Base-by-base conservation (phyloP, 2,113 vertebrate genomes). In the Pipra filicauda region DNA sequence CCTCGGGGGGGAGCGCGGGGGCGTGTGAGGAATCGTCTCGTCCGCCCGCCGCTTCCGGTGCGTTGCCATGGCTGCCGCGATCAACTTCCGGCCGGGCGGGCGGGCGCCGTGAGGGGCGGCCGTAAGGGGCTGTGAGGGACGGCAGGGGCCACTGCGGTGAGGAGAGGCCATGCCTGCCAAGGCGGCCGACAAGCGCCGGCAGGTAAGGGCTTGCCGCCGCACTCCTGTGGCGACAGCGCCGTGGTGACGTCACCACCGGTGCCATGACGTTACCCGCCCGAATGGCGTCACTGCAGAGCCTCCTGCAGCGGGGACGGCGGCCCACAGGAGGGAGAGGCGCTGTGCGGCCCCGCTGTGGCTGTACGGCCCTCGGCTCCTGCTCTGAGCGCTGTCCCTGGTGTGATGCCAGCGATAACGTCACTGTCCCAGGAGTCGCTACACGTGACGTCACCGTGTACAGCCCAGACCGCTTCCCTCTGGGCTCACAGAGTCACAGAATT, bases 121-220 rank as follows among this genome's bases (percentile, higher is more conserved):
- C 14, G 22, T 17, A 15, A 26, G 57, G 22, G 33, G 8, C 15
- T 30, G 12, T 9, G 26, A 13, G 37, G 14, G 33, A 18, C 5
- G 13, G 13, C 5, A 30, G 11, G 35, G 23, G 39, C 19, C 6
- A 65, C 30, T 4, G 30, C 3, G 1, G 23, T 24, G 30, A 76
- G 81, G 37, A 52, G 44, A 74, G 31, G 70, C 31, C 75, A 98
- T 98, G 97, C 89, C 96, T 5, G 39, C 12, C 27, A 97, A 97
- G 75, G 94, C 41, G 27, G 59, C 59, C 33, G 17, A 55, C 44
- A 91, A 17, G 92, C 95, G 79, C 52, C 97, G 43, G 48, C 96
- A 96, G 98, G 98, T 98, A 97, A 96, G 64, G 39, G 31, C 59
- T 48, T 33, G 20, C 31, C 33, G 59, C 87, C 39, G 28, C 39